Base-by-base conservation (phyloP, 2,888 invertebrate genomes). In the Melanchra persicariae region DNA sequence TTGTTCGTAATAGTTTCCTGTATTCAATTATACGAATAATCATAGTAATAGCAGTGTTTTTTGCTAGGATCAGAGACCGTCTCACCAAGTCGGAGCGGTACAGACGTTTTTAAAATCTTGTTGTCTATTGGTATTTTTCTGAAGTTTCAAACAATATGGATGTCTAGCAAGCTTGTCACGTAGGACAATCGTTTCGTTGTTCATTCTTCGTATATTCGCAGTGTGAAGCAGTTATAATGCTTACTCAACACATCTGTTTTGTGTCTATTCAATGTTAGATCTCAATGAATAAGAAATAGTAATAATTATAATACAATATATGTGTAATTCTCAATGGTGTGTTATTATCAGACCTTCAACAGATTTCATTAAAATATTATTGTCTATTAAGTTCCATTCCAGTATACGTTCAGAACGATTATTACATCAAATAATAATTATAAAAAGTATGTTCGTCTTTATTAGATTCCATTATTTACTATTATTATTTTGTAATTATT, bases 401-500 rank as follows among this genome's bases (percentile, higher is more conserved):
- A 93, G 70, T 89, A 74, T 83, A 85, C 87, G 87, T 87, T 91
- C 83, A 85, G 84, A 89, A 90, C 88, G 87, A 77, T 70, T 84
- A 83, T 87, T 69, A 76, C 65, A 84, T 84, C 79, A 80, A 83
- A 83, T 79, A 71, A 71, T 81, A 84, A 80, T 74, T 72, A 75
- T 81, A 78, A 82, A 78, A 81, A 85, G 76, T 74, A 85, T 80
- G 82, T 87, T 88, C 81, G 86, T 87, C 87, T 87, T 83, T 85
- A 88, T 86, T 88, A 90, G 87, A 90, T 86, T 87, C 80, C 85
- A 89, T 87, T 88, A 88, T 88, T 88, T 88, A 89, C 86, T 87
- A 85, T 85, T 87, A 82, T 87, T 89, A 90, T 91, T 90, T 92
- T 93, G 93, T 94, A 92, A 93, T 94, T 94, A 95, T 95, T 95